Base-by-base conservation (phyloP, 2,888 invertebrate species). In the Copidosoma aretas region DNA sequence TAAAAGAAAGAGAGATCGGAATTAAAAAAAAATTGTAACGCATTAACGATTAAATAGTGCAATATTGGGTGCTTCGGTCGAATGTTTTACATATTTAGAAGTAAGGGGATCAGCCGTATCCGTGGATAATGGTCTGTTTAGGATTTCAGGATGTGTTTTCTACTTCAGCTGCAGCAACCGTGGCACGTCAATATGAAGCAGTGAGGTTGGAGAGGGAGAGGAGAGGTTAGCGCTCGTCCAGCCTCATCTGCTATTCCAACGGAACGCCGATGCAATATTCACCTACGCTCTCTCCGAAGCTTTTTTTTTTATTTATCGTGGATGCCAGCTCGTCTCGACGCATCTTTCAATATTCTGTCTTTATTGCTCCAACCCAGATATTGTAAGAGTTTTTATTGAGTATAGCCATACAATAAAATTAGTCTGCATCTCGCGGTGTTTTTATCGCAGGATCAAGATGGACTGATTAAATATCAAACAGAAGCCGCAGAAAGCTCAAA, bases 71-170 rank as follows among this genome's bases (percentile, higher is more conserved):
- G 32, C 32, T 32, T 32, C 32, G 32, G 32, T 3, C 4, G 8
- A 56, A 32, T 32, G 12, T 56, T 19, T n/a, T 22, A 14, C n/a
- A 10, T 17, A 56, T 32, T 56, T 32, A 56, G n/a, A 24, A 32
- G 56, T n/a, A 56, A 56, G 24, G 4, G 24, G 24, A n/a, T 56
- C 32, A 56, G 59, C n/a, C 22, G 12, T 46, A 21, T 10, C 46
- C 46, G 43, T 43, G 19, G 19, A 21, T 22, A 62, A 53, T 49
- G 41, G 24, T 53, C 61, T 54, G 53, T 62, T 54, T 54, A 54
- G 54, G 62, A 54, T 54, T 62, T 54, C 22, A 54, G 49, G 32
- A 32, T 32, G 32, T 32, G 32, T 8, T n/a, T n/a, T n/a, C n/a
- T n/a, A n/a, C n/a, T n/a, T n/a, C n/a, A n/a, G 8, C 32, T 8